Conservation (phyloP, 2,888 invertebrate genomes). For the Nipponacmea schrenckii region DNA sequence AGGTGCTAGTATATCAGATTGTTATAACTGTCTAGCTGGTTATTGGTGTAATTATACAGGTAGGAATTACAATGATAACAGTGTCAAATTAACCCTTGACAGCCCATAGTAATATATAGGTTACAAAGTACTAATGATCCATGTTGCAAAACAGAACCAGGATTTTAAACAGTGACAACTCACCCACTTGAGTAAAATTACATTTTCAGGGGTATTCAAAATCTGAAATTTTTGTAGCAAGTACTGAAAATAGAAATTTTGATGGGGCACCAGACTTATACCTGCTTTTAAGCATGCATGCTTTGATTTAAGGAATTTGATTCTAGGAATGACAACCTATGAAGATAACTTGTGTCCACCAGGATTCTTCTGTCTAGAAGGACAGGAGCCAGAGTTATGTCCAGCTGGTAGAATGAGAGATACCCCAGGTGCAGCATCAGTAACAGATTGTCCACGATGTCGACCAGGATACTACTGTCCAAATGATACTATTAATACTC, state of each 20-base stretch:
- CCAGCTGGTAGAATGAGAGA: constrained; percentile 62
- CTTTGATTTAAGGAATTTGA: neutral
- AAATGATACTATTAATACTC: constrained; percentile 55
- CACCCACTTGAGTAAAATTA: too few species aligned
- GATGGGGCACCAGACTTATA: too few species aligned
- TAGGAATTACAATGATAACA: constrained; percentile 18
- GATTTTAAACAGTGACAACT: too few species aligned
- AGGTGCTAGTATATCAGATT: constrained; percentile 52
- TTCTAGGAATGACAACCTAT: constrained; percentile 57
- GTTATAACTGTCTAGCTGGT: constrained; percentile 57
- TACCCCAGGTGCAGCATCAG: constrained; percentile 47
- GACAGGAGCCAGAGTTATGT: constrained; percentile 58
- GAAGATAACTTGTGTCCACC: constrained; percentile 57
- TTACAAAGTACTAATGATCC: too few species aligned
- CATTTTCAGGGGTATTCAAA: too few species aligned
- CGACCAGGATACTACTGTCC: constrained; percentile 58
- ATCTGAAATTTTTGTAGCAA: too few species aligned
- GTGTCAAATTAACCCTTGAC: too few species aligned
- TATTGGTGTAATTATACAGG: constrained; percentile 63
- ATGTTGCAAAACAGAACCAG: neutral
- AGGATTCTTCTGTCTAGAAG: constrained; percentile 58
- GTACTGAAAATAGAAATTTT: too few species aligned
- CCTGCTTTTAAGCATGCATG: too few species aligned
- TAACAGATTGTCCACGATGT: constrained; percentile 55
- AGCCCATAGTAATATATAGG: too few species aligned